A percentile compares a stretch with the other conserved stretches of the same genome.
Evolutionary conservation across 2,797 vertebrate species (phyloP).

Genomic region (Novumbra hubbsi): DNA sequence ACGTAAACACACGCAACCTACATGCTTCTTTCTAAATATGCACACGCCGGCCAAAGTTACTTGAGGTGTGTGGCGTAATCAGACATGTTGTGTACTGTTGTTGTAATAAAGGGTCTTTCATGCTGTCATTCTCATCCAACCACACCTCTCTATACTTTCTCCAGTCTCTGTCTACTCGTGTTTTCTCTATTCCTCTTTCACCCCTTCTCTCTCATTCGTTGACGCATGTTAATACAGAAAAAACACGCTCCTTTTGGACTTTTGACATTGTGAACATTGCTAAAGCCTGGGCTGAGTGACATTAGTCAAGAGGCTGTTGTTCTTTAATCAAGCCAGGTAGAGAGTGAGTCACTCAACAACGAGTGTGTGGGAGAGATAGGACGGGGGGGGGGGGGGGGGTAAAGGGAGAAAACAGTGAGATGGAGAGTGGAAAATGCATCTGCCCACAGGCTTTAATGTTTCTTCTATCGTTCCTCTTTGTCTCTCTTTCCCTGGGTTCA

Average conservation of each 20-base stretch:
- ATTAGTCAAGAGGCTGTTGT: neutral
- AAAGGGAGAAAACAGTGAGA: neutral
- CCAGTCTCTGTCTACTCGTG: no score
- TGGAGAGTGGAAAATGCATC: neutral
- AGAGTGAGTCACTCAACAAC: neutral
- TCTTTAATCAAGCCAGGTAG: neutral
- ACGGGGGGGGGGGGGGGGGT: neutral
- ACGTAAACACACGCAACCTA: neutral
- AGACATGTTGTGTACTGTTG: neutral
- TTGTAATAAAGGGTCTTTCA: neutral
- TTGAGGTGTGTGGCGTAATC: neutral
- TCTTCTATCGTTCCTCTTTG: neutral
- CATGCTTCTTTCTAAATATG: no score
- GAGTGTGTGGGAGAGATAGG: neutral
- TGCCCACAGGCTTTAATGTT: neutral
- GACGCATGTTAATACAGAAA: neutral
- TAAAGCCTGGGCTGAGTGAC: neutral
- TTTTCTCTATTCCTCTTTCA: no score
- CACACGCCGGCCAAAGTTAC: no score
- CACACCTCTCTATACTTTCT: neutral
- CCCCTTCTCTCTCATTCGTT: neutral
- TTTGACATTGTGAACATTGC: neutral
- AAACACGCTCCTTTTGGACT: neutral
- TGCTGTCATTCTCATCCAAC: neutral
- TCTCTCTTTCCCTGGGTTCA: no score